These are phyloP conservation scores for Rhopilema esculentum DNA, from an alignment of 30 jellyfish, hydroid and myxozoan genomes.

Conservation along the genomic window DNA sequence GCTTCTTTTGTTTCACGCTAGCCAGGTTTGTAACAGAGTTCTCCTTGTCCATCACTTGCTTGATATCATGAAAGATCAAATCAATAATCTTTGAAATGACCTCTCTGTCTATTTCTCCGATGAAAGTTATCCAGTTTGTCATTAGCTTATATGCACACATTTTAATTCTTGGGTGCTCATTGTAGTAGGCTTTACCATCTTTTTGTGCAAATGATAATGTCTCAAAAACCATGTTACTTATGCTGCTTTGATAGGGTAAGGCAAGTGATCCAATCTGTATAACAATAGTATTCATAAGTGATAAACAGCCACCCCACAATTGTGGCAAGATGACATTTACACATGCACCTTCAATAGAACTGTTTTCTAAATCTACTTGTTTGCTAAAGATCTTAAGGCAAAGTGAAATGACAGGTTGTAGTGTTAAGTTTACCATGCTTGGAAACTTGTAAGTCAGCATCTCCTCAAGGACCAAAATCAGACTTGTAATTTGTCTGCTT, in stretches of 20 bases:
- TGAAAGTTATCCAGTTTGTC: conserved; percentile 29
- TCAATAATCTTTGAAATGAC: conserved; percentile 13
- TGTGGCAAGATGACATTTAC: conserved; percentile 25
- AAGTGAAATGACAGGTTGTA: background rate
- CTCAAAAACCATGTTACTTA: conserved; percentile 7
- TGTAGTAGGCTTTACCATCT: background rate
- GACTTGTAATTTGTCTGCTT: conserved; percentile 6
- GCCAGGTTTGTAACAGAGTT: background rate
- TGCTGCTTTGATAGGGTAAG: conserved; percentile 34
- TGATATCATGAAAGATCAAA: conserved; percentile 11
- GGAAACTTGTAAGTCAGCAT: conserved; percentile 41
- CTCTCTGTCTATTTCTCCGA: background rate
- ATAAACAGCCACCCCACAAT: conserved; percentile 22
- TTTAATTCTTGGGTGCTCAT: conserved; percentile 4
- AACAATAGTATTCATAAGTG: conserved; percentile 23
- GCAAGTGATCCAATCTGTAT: conserved; percentile 32
- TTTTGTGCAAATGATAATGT: background rate
- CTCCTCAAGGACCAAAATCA: conserved; percentile 30
- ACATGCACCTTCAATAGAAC: conserved; percentile 45
- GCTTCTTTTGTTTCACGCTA: conserved; percentile 33
- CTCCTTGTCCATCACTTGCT: conserved; percentile 3
- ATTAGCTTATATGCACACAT: conserved; percentile 36
- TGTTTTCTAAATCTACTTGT: background rate
- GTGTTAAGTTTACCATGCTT: background rate
- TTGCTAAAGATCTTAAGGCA: conserved; percentile 16